Base-by-base conservation (phyloP, 1,140 invertebrate species). In the Brachionus rotundiformis region DNA sequence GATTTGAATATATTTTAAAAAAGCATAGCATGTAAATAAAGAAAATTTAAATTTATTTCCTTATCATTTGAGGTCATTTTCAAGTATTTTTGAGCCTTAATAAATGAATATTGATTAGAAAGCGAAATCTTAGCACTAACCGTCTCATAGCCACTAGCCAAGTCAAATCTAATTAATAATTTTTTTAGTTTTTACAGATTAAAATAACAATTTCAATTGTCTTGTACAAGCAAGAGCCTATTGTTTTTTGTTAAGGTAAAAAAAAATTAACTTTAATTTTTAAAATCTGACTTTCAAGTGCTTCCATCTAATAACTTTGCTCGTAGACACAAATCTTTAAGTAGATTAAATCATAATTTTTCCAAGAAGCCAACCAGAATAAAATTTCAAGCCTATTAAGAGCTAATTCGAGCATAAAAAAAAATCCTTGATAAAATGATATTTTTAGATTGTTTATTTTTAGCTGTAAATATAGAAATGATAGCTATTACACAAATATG, bases 21-120 rank as follows among this genome's bases (percentile, higher is more conserved):
- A 54, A 54, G 47, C 47, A 19, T 54, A 54, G 16, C 63, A 68
- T 33, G 63, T 68, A 68, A 68, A 68, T 68, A 68, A 61, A 61
- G 29, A 68, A 63, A 27, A 13, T 63, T 63, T 31, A 27, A 63
- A 68, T 68, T 68, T 36, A 68, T 68, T 68, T 68, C 63, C 63
- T 68, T 68, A 68, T 68, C 63, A 68, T 68, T 68, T 33, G 31
- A 68, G 63, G 63, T 68, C 63, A 68, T 19, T 68, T 68, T 68
- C 63, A 19, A 68, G 63, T 68, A 41, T 31, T 68, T 68, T 39
- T 36, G n/a, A 41, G 39, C n/a, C 39, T 36, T 63, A 36, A 36
- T 31, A 36, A 33, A 33, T 68, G 63, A 68, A 68, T 68, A 68
- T 68, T 68, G 31, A 68, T 68, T 68, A 68, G 63, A 68, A 68